Base-by-base conservation (phyloP, 2,113 vertebrate genomes). In the Oryzias javanicus region DNA sequence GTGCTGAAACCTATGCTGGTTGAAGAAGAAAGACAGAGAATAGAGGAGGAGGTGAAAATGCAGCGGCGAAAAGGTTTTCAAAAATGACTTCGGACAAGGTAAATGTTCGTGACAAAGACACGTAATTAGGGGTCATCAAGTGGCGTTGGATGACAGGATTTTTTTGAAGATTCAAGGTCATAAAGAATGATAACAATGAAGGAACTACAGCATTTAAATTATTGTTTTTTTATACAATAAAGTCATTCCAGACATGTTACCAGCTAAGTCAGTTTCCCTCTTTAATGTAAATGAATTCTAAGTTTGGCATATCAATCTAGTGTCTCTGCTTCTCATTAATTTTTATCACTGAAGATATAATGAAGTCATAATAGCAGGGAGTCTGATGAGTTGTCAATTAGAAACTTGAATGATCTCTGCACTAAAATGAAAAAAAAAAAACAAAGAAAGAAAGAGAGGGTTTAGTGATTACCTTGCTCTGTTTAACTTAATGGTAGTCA, bases 1-100 rank as follows among this genome's bases (percentile, higher is more conserved):
- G 90, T 91, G 90, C 90, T 92, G 91, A 90, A 92, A 91, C 81
- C 82, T 76, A 89, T 89, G 86, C 85, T 69, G 77, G 79, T 82
- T 47, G 48, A 59, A 83, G 67, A 72, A 80, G 79, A 78, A 55
- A 64, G 77, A 64, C n/a, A n/a, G 65, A 41, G 49, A 63, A 64
- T 3, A 47, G 40, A 76, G 70, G 72, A 62, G 64, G 63, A 69
- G 67, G 44, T 57, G 75, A 60, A 48, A 63, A 64, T 24, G 45
- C 50, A 76, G 25, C 64, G 20, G 25, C 20, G 62, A 35, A 35
- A 53, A 15, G 42, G 42, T 47, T 25, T 60, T 72, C 42, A 63
- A 53, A n/a, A 67, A 65, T 42, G 42, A 55, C 25, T 54, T 75
- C 17, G 54, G 64, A 68, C 55, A 76, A 78, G 54, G 72, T 74